These are phyloP conservation scores for Anaspis maculata DNA, from an alignment of 2,888 invertebrate species.

Conservation along the genomic window DNA sequence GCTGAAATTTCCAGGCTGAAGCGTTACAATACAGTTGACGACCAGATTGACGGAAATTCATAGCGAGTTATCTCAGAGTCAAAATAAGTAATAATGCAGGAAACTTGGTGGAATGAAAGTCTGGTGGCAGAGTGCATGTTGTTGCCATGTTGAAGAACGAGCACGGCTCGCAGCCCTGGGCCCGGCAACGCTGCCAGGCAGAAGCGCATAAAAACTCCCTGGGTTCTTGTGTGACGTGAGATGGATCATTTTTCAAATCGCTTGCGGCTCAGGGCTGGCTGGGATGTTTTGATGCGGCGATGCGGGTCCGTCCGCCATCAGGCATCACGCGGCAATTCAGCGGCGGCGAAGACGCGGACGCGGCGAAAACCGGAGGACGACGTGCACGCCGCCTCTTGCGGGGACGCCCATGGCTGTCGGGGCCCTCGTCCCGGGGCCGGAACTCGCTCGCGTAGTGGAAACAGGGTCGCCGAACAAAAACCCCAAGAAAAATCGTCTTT, in stretches of 20 bases:
- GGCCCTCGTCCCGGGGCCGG: constrained; percentile 27
- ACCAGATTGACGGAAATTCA: too few species aligned
- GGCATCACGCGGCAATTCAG: too few species aligned
- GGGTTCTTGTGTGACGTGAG: constrained; percentile 36
- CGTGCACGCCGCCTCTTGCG: neutral
- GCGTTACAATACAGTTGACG: too few species aligned
- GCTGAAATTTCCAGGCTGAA: too few species aligned
- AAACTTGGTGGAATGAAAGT: too few species aligned
- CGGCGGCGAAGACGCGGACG: too few species aligned
- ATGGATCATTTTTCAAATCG: constrained; percentile 44
- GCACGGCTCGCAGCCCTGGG: constrained; percentile 8
- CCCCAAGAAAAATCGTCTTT: constrained; percentile 44
- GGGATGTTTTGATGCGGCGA: constrained; percentile 41
- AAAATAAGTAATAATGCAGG: too few species aligned
- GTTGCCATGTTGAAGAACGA: constrained; percentile 11
- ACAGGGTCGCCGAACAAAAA: constrained; percentile 40
- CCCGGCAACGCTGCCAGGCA: constrained; percentile 25
- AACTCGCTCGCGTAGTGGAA: constrained; percentile 38
- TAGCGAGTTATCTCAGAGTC: too few species aligned
- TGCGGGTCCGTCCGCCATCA: constrained; percentile 38
- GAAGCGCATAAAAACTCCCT: constrained; percentile 28
- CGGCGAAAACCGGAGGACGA: too few species aligned
- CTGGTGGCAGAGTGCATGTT: constrained; percentile 11
- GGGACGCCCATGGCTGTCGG: neutral
- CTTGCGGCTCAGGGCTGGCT: constrained; percentile 38